Evolutionary conservation across 2,888 invertebrate genomes (phyloP), one percentile per base, ranked within the genome.

Genomic region (Oxyscelio sp.): DNA sequence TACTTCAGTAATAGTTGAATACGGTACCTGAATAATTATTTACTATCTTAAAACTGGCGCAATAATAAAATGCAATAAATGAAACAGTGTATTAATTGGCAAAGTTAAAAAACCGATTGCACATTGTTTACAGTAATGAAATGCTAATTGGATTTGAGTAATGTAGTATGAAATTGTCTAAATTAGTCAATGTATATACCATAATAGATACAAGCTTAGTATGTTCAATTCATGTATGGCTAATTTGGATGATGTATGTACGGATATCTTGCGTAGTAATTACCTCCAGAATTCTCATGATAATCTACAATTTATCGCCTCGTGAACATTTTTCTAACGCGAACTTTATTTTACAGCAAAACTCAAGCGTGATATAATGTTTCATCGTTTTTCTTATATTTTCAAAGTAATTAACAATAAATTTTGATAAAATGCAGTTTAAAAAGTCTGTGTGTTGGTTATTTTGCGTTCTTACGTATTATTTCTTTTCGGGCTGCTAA

Each of bases 91-190:
- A n/a, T n/a, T n/a, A n/a, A n/a, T n/a, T n/a, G n/a, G n/a, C n/a
- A n/a, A n/a, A n/a, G n/a, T n/a, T n/a, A n/a, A n/a, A n/a, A 15
- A 54, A 31, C 54, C 8, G 27, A 17, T 27, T 54, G 43, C 9
- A 61, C 21, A 19, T 19, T 34, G 19, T 34, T 13, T 17, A 38
- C 52, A 65, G 40, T 59, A 71, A 48, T 71, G 71, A 71, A 59
- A 71, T 71, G 71, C 59, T 71, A 59, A 71, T 71, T 59, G 38
- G 24, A 19, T 59, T 13, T 73, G 31, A 50, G 27, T 61, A 61
- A 73, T 61, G 52, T 73, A 61, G 21, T 40, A 73, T 43, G 73
- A 61, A 73, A 73, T 61, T 73, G 61, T 50, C 73, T 52, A 61
- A 61, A 61, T 73, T 61, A 73, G 61, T 43, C 52, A 19, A 40